These are phyloP conservation scores for Lasioglossum figueresi DNA, from an alignment of 2,888 invertebrate species.

Conservation along the genomic window DNA sequence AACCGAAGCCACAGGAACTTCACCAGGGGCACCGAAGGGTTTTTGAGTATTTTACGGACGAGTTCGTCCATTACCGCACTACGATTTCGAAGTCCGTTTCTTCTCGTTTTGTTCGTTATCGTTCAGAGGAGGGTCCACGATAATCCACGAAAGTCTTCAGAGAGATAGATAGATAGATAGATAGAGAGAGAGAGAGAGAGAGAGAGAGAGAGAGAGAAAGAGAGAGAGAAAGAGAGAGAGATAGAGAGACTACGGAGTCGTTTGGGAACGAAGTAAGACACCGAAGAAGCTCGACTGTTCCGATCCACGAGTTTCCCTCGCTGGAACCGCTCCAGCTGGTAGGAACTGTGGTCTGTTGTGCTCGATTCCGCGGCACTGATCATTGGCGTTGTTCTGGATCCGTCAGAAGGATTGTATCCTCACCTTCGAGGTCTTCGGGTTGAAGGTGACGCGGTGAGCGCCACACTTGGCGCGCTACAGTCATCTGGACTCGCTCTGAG, in stretches of 20 bases:
- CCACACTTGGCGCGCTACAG: constrained; percentile 78
- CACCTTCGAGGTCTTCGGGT: constrained; percentile 67
- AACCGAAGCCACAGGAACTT: background rate
- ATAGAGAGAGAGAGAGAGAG: too few relatives aligned
- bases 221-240: too few relatives aligned
- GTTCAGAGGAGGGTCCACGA: background rate
- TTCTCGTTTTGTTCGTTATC: background rate
- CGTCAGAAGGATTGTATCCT: constrained; percentile 61
- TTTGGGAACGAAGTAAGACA: constrained; percentile 9
- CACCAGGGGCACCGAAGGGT: background rate
- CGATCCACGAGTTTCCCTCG: background rate
- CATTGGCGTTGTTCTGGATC: background rate
- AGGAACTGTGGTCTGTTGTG: background rate
- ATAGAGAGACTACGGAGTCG: background rate
- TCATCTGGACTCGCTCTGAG: constrained; percentile 82
- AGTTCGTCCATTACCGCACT: background rate
- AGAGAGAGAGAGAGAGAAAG: too few relatives aligned
- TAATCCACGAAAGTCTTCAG: too few relatives aligned
- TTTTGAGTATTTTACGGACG: constrained; percentile 4
- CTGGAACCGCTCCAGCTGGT: background rate
- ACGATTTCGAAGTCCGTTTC: background rate
- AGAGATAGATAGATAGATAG: too few relatives aligned
- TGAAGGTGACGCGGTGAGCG: constrained; percentile 76
- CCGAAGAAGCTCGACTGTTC: constrained; percentile 37
- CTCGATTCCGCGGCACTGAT: constrained; percentile 42